A percentile compares a stretch with the other conserved stretches of the same genome.
Evolutionary conservation across 2,797 vertebrate genomes (phyloP).

Genomic region (Anabas testudineus): DNA sequence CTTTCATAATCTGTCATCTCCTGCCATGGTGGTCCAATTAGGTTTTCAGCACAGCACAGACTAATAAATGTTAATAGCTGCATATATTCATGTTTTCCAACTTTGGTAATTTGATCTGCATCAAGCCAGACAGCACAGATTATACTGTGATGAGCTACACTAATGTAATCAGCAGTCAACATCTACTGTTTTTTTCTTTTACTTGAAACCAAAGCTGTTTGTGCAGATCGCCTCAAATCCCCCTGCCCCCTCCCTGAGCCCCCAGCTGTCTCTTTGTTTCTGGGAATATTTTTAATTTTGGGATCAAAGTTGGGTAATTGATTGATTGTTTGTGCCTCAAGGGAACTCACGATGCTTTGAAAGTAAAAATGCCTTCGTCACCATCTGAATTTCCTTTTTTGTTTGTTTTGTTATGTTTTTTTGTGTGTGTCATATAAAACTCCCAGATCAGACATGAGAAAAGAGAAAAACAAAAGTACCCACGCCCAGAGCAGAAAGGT

Average conservation of each 20-base stretch:
- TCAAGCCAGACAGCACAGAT: not conserved
- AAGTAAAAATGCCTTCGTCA: conserved; percentile 31
- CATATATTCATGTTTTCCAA: not conserved
- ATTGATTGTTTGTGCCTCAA: conserved; percentile 46
- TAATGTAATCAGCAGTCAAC: conserved; percentile 32
- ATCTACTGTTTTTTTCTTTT: conserved; percentile 6
- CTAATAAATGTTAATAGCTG: not conserved
- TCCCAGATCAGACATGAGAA: conserved; percentile 13
- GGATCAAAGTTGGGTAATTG: conserved; percentile 61
- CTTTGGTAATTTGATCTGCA: not conserved
- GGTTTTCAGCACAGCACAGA: not conserved
- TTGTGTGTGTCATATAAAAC: not conserved
- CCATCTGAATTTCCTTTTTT: not conserved
- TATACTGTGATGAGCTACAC: not conserved
- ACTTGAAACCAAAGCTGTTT: conserved; percentile 36
- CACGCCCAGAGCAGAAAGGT: conserved; percentile 47
- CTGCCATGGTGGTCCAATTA: not conserved
- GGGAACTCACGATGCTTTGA: conserved; percentile 24
- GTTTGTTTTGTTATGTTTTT: conserved; percentile 17
- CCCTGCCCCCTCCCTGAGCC: not conserved
- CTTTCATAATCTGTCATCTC: not conserved
- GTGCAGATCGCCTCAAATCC: conserved; percentile 29
- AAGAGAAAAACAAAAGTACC: conserved; percentile 2
- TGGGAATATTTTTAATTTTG: conserved; percentile 65
- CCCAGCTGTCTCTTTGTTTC: conserved; percentile 45